phyloP scores from a whole-genome alignment of 2,113 vertebrate genomes.

The Rhinoptilus africanus region DNA sequence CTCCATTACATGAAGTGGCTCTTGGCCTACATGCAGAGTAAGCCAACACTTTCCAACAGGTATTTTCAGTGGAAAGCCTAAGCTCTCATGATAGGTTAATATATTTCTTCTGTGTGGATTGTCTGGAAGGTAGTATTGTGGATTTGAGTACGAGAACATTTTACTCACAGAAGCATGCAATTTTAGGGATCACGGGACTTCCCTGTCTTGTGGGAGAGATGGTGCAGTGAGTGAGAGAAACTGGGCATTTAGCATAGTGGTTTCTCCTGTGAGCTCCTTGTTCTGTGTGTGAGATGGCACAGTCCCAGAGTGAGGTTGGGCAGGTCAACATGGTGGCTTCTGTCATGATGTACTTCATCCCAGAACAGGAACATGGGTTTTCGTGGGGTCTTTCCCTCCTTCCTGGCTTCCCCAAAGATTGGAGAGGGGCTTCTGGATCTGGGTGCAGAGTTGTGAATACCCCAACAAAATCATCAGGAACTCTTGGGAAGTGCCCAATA shows the following conservation, averaged over 20 bases:
- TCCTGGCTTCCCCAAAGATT: accelerated
- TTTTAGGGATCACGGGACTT: background rate
- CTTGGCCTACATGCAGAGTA: background rate
- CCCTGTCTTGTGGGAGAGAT: background rate
- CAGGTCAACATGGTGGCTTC: background rate
- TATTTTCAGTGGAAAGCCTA: background rate
- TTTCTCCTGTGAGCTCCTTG: background rate
- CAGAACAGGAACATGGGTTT: background rate
- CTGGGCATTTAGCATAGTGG: accelerated
- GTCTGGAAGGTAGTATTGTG: background rate
- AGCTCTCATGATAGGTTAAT: background rate
- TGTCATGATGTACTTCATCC: background rate
- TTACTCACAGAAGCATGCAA: background rate
- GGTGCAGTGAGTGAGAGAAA: background rate
- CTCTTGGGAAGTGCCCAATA: background rate
- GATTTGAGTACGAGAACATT: background rate
- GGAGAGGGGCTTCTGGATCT: background rate
- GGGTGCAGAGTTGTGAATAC: background rate
- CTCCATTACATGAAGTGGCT: background rate
- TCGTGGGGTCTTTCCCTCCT: background rate
- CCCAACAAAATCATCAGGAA: background rate
- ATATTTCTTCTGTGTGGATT: background rate
- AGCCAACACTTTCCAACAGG: background rate
- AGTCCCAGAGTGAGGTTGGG: background rate
- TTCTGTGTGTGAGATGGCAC: accelerated